Evolutionary conservation across 2,113 vertebrate species (phyloP).

Genomic region (Furnarius figulus): DNA sequence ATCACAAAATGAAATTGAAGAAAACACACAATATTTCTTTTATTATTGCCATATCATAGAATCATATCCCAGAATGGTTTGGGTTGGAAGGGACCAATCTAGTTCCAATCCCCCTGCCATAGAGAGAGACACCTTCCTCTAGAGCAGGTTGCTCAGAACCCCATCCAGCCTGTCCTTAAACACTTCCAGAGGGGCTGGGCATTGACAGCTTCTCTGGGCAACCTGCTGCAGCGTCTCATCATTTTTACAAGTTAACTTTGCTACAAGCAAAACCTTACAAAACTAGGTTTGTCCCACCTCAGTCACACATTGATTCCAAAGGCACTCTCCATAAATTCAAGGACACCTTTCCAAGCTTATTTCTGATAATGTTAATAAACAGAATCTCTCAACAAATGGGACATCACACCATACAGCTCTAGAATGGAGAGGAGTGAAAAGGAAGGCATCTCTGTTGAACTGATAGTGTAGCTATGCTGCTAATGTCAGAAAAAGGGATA

Average conservation of each 20-base stretch:
- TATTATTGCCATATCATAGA: background rate
- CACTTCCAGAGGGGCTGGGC: background rate
- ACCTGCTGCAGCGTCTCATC: background rate
- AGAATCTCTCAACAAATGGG: background rate
- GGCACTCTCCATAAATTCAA: background rate
- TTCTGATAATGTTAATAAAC: background rate
- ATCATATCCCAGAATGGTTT: background rate
- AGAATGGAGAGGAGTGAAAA: background rate
- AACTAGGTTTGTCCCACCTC: background rate
- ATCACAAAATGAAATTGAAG: background rate
- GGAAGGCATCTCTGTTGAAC: background rate
- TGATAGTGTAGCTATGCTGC: background rate
- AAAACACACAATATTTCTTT: slow-evolving; percentile 31
- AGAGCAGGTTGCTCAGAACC: background rate
- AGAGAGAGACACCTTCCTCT: background rate
- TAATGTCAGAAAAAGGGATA: background rate
- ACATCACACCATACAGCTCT: background rate
- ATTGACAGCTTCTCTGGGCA: background rate
- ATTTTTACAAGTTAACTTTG: slow-evolving; percentile 15
- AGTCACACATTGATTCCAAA: background rate
- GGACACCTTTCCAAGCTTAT: background rate
- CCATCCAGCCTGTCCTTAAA: background rate
- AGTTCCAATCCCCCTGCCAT: background rate
- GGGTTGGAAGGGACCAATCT: background rate
- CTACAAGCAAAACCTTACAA: background rate